Conservation (phyloP, 2,113 vertebrate genomes). For the Catharus minimus region DNA sequence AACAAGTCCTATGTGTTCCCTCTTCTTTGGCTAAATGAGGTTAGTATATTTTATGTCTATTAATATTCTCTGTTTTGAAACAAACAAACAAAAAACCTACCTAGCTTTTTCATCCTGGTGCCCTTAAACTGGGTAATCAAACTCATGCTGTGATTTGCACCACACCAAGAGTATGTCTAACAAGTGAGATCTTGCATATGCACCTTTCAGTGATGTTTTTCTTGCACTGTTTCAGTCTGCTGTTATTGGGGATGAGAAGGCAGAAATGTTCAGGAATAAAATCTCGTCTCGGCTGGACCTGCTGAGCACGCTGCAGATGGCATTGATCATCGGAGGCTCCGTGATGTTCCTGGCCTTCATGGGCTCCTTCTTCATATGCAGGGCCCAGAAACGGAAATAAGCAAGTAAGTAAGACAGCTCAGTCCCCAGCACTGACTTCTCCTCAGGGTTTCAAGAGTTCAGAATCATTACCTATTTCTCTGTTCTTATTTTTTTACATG, state of each 20-base stretch:
- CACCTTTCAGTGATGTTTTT: neutral
- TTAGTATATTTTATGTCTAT: conserved; percentile 64
- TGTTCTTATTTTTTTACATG: neutral
- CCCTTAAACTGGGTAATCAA: neutral
- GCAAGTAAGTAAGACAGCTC: conserved; percentile 26
- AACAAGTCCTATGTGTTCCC: conserved; percentile 82
- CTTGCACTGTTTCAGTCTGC: conserved; percentile 80
- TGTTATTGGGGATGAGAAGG: conserved; percentile 81
- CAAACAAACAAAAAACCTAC: rapidly evolving
- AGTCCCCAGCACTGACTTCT: neutral
- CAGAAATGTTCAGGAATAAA: conserved; percentile 79
- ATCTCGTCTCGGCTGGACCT: conserved; percentile 73
- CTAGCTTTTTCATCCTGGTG: neutral
- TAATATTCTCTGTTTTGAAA: neutral
- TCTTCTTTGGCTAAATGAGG: conserved; percentile 94
- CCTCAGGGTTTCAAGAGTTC: neutral
- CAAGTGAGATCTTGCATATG: neutral
- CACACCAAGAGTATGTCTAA: neutral
- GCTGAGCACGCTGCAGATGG: conserved; percentile 73
- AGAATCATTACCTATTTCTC: neutral
- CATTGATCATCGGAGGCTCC: conserved; percentile 72
- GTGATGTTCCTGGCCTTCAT: conserved; percentile 74
- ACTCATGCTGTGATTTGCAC: neutral
- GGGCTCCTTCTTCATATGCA: conserved; percentile 70
- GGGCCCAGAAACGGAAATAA: conserved; percentile 51